Evolutionary conservation across 2,113 vertebrate genomes (phyloP).

Genomic region (Phyllostomus discolor): DNA sequence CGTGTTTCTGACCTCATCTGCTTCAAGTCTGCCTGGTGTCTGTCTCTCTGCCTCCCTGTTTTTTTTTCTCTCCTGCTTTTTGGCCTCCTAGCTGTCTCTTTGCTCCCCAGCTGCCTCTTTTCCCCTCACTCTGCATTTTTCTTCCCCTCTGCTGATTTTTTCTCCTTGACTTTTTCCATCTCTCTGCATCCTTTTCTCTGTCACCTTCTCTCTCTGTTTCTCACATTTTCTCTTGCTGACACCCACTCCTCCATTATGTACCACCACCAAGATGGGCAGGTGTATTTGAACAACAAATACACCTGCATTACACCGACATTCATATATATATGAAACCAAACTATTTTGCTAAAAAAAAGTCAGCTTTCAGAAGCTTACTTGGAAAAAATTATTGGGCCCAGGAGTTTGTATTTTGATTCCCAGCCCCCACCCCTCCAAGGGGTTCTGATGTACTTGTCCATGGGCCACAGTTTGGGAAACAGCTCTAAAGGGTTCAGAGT

Average conservation of each 20-base stretch:
- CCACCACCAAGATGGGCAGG: not conserved
- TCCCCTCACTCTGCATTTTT: not conserved
- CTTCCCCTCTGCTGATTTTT: not conserved
- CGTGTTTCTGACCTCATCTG: not conserved
- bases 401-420: not conserved
- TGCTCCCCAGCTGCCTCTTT: accelerated
- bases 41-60: not conserved
- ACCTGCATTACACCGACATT: too few relatives aligned
- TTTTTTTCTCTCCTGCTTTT: not conserved
- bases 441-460: not conserved
- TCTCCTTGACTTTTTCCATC: not conserved
- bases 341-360: too few relatives aligned
- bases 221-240: not conserved
- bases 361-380: not conserved
- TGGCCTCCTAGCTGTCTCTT: not conserved
- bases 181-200: too few relatives aligned
- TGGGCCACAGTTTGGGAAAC: not conserved
- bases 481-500: not conserved
- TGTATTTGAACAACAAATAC: not conserved
- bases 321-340: too few relatives aligned
- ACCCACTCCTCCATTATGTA: not conserved
- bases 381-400: not conserved
- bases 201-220: not conserved
- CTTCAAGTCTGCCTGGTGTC: not conserved
- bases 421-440: accelerated